These are phyloP conservation scores for Argynnis bischoffii DNA, from an alignment of 2,888 invertebrate genomes.

Conservation along the genomic window DNA sequence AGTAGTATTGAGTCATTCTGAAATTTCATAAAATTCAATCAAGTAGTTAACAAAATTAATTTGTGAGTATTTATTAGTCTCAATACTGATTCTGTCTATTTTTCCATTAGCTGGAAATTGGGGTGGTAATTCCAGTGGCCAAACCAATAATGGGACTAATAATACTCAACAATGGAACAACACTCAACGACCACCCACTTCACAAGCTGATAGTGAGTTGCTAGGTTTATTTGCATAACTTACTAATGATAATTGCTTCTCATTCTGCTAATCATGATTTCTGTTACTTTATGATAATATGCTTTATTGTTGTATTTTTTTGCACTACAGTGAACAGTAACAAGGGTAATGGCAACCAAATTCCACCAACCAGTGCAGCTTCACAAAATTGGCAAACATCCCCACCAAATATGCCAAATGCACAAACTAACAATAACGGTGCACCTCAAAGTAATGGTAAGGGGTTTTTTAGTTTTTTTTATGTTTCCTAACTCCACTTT, in stretches of 20 bases:
- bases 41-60: not conserved
- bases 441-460: conserved; percentile 74
- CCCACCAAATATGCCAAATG: conserved; percentile 74
- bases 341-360: conserved; percentile 71
- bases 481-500: too few species aligned
- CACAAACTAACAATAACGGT: conserved; percentile 76
- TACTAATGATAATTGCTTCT: conserved; percentile 26
- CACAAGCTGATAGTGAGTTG: conserved; percentile 77
- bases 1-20: too few species aligned
- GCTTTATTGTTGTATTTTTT: conserved; percentile 11
- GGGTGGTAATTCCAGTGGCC: conserved; percentile 74
- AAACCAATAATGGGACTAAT: conserved; percentile 71
- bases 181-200: conserved; percentile 77
- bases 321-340: conserved; percentile 73
- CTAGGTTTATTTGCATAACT: conserved; percentile 43
- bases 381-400: conserved; percentile 74
- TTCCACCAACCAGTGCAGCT: conserved; percentile 71
- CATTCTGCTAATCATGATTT: conserved; percentile 14
- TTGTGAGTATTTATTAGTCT: not conserved
- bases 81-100: conserved; percentile 13
- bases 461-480: not conserved
- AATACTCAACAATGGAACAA: conserved; percentile 80
- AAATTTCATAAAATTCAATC: conserved; percentile 2
- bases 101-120: conserved; percentile 72
- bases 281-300: conserved; percentile 20